Base-by-base conservation (phyloP, 1,140 invertebrate genomes). In the Calephelis nemesis region DNA sequence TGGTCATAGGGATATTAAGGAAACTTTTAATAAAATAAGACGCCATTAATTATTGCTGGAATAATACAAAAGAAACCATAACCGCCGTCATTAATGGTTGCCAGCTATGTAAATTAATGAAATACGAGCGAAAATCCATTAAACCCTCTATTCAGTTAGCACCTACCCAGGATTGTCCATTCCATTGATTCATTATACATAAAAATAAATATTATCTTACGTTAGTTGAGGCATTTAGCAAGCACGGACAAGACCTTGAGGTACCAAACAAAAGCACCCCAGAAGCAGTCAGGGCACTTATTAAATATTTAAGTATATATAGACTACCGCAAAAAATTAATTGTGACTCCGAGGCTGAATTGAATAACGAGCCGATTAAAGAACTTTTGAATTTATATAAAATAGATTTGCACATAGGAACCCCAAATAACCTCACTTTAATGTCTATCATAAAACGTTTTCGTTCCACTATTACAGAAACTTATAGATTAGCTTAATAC, bases 401-500 rank as follows among this genome's bases (percentile, higher is more conserved):
- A 63, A 63, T 63, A n/a, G 62, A 63, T 10, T 15, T n/a, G n/a
- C n/a, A n/a, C n/a, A n/a, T n/a, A n/a, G n/a, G n/a, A n/a, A n/a
- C n/a, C n/a, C n/a, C n/a, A 12, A 69, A 76, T 54, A 79, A 76
- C 8, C 71, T 71, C 1, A 79, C 67, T 58, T 79, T 73, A 12
- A 75, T 72, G 71, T 69, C 48, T 62, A 62, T 74, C 7, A 60
- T 76, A 1, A 71, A 76, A 71, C 9, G 74, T 13, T 78, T 79
- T 47, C 77, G 77, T 66, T 75, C 68, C 4, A 79, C 77, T 7
- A 73, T 79, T 2, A 68, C 69, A 19, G 71, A 79, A 67, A 72
- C 74, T n/a, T 79, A 76, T 63, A 68, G 77, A 62, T 45, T 78
- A 62, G 73, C 74, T 7, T 74, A 75, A 62, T 73, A 76, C 64